Conservation (phyloP, 2,113 vertebrate genomes). For the Paradisaea rubra region DNA sequence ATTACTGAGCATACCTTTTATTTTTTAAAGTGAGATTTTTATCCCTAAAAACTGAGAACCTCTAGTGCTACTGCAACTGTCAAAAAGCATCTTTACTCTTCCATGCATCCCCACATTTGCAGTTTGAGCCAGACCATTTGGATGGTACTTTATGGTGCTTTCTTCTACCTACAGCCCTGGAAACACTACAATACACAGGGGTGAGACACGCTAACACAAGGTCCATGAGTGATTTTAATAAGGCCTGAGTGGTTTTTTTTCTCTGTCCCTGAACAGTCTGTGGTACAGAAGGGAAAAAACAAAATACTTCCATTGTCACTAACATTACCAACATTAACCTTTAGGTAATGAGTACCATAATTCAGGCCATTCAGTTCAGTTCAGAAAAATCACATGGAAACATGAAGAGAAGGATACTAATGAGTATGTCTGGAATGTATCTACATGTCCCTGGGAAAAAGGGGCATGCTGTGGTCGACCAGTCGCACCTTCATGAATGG, state of each 20-base stretch:
- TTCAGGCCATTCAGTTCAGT: not conserved
- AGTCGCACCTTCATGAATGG: fast-evolving
- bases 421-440: fast-evolving
- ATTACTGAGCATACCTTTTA: not conserved
- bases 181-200: not conserved
- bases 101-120: not conserved
- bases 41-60: not conserved
- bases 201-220: not conserved
- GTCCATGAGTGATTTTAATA: not conserved
- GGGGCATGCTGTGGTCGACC: fast-evolving
- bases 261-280: not conserved
- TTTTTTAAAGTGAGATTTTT: not conserved
- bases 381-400: not conserved
- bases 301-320: not conserved
- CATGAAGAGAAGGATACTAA: not conserved
- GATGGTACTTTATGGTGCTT: not conserved
- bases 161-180: not conserved
- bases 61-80: not conserved
- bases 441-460: not conserved
- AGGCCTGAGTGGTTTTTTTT: not conserved
- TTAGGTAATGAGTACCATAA: conserved; percentile 24
- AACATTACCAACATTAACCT: conserved; percentile 3
- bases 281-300: not conserved
- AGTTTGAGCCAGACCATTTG: not conserved
- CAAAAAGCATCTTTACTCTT: not conserved